phyloP scores from a whole-genome alignment of 2,888 invertebrate genomes.

The Dasysyrphus tricinctus region DNA sequence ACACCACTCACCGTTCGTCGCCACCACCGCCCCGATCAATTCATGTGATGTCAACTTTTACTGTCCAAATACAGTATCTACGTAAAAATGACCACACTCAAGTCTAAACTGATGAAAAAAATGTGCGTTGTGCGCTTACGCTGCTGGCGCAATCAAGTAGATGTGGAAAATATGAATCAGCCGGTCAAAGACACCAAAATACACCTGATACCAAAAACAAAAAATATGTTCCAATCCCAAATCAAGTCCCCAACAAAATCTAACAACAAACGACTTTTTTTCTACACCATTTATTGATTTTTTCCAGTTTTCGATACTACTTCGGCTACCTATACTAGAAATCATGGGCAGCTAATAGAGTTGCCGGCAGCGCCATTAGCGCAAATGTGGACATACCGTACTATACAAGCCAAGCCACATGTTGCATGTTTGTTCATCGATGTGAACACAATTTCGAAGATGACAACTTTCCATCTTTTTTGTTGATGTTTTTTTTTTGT shows the following conservation, averaged over 20 bases:
- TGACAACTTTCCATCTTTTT: slow-evolving; percentile 73
- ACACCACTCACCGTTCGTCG: neutral
- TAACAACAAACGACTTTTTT: slow-evolving; percentile 32
- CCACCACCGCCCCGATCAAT: neutral
- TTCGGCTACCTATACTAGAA: neutral
- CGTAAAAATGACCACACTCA: neutral
- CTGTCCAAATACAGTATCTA: slow-evolving; percentile 17
- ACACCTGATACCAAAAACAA: slow-evolving; percentile 25
- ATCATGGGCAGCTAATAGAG: slow-evolving; percentile 51
- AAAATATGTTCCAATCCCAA: slow-evolving; percentile 6
- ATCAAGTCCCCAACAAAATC: slow-evolving; percentile 45
- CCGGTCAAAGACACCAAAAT: slow-evolving; percentile 72
- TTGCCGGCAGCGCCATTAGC: slow-evolving; percentile 40
- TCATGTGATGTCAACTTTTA: slow-evolving; percentile 54
- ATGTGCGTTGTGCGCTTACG: slow-evolving; percentile 39
- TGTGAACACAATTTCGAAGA: slow-evolving; percentile 62
- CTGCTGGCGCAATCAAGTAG: slow-evolving; percentile 30
- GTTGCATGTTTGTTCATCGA: slow-evolving; percentile 53
- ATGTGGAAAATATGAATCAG: slow-evolving; percentile 68
- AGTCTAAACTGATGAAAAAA: slow-evolving; percentile 14
- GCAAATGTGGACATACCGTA: neutral
- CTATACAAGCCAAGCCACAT: slow-evolving; percentile 1
- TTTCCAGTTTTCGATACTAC: slow-evolving; percentile 44
- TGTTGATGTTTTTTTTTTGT: neutral
- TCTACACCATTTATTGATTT: slow-evolving; percentile 9